Evolutionary conservation across 1,140 invertebrate species (phyloP), one percentile per base, ranked within the genome.

Genomic region (Aphaenogaster ashmeadi): DNA sequence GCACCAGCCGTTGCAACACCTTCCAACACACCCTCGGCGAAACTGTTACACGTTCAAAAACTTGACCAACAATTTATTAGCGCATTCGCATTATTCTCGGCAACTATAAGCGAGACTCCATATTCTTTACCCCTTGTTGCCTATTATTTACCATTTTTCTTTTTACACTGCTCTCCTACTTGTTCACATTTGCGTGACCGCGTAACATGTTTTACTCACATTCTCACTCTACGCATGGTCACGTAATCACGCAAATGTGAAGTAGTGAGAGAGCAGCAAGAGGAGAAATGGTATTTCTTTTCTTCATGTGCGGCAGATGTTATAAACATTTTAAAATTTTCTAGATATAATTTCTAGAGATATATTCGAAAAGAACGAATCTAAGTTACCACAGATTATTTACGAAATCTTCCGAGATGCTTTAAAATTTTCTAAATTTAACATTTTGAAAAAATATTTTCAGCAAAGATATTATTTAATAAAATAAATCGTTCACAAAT

Each of bases 11-110:
- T 27, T 44, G 41, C 66, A 50, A 47, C 38, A 47, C 66, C 41
- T 0, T 67, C 41, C 41, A 67, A 50, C 66, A 69, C 44, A 15
- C n/a, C 66, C n/a, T 2, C 66, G 41, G 66, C 21, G 21, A 69
- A 69, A 50, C 21, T 69, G 66, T 69, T 69, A 50, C 66, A 50
- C 66, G 41, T 50, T 69, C 66, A 69, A 69, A 69, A 69, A 69
- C 66, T 69, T 69, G 66, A 69, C 66, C 66, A 69, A 69, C 66
- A 69, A 69, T 69, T 69, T 69, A 69, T 69, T 69, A 69, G 41
- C 8, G 13, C 41, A 27, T 50, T 50, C 41, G 66, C 41, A 50
- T 69, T 69, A 69, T 69, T 69, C 66, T 27, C 21, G 5, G 44
- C 41, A 69, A 8, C 66, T 50, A 50, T 15, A 18, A 4, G 33